Base-by-base conservation (phyloP, 2,797 vertebrate genomes). In the Argya squamiceps region DNA sequence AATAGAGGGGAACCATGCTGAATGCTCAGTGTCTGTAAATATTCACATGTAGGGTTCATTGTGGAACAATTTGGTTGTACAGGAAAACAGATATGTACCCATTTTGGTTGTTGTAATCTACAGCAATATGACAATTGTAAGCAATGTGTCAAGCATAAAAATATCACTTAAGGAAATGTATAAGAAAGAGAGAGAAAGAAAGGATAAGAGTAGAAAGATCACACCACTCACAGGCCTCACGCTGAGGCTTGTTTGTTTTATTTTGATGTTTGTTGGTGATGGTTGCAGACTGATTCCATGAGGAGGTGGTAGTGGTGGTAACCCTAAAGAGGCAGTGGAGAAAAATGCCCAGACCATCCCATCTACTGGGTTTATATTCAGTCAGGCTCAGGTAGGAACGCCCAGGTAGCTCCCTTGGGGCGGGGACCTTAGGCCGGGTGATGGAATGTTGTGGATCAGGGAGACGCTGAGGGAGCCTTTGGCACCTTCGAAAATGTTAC, bases 341-440 rank as follows among this genome's bases (percentile, higher is more conserved):
- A 29, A 29, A 36, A 60, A 24, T 14, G 23, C 37, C 37, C 19
- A 23, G 16, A 22, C 4, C 6, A 11, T 8, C 2, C 2, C 14
- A 18, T 23, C 15, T 29, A 0, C 10, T 23, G 15, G 15, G n/a
- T 52, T 84, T 59, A 2, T 44, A 9, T 24, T 37, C 21, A 14
- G 19, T 20, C 53, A 27, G 46, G 46, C 15, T 52, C 27, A 29
- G 37, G 53, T 29, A 23, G 63, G 46, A 68, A 17, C 0, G 0
- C 10, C 18, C 71, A 37, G 53, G 62, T 32, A 2, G 18, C 82
- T 58, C 27, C 27, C 27, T 12, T 30, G 37, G 62, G 29, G 22
- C 0, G 0, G 62, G 36, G 22, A 9, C 10, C 36, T 50, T 3
- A 22, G 16, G 9, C 1, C 1, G 1, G 34, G 8, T 59, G 60